A percentile compares a stretch with the other conserved stretches of the same genome.
Conservation (phyloP, 2,797 vertebrate species). For the Selene dorsalis region DNA sequence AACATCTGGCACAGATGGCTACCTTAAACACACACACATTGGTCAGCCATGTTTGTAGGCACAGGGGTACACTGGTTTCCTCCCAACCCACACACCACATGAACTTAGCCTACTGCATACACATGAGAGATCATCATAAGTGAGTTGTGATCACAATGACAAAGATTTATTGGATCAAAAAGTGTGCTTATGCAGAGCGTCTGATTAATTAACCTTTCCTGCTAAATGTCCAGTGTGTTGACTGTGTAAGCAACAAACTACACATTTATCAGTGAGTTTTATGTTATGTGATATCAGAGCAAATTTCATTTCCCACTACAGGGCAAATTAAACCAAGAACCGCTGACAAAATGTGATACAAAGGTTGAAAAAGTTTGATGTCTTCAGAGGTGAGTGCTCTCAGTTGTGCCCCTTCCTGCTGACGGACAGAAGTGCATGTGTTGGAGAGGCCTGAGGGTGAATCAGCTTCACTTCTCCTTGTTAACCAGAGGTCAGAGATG, state of each 20-base stretch:
- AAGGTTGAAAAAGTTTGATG: not conserved
- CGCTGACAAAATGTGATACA: not conserved
- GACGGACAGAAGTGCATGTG: constrained; percentile 8
- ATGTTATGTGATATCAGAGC: not conserved
- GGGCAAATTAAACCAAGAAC: not conserved
- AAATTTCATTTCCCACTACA: constrained; percentile 19
- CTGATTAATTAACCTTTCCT: not conserved
- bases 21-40: constrained; percentile 53
- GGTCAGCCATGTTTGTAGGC: constrained; percentile 4
- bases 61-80: constrained; percentile 12
- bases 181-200: not conserved
- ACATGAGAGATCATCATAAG: too few relatives aligned
- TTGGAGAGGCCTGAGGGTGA: too few relatives aligned
- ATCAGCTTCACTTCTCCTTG: too few relatives aligned
- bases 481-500: not conserved
- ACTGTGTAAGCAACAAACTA: not conserved
- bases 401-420: constrained; percentile 20
- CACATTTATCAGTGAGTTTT: not conserved
- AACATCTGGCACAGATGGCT: constrained; percentile 81
- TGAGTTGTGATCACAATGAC: too few relatives aligned
- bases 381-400: too few relatives aligned
- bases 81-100: not conserved
- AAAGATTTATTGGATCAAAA: not conserved
- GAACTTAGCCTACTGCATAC: not conserved
- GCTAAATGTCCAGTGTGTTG: not conserved